Evolutionary conservation across 1,140 invertebrate genomes (phyloP), one percentile per base, ranked within the genome.

Genomic region (Plectrocnemia conspersa): DNA sequence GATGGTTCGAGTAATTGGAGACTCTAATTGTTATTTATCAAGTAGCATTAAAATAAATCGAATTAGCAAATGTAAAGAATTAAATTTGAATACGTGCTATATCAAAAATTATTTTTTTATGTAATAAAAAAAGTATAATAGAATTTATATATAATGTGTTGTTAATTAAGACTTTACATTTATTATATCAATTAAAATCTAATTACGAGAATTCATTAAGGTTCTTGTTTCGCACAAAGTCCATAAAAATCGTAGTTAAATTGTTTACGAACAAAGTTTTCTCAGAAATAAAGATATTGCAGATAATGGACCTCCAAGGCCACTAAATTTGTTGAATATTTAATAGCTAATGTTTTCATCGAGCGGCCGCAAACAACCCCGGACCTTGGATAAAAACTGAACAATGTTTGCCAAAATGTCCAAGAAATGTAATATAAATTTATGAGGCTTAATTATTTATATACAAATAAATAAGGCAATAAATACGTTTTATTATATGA

Each of bases 361-460:
- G n/a, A n/a, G n/a, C n/a, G n/a, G n/a, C n/a, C n/a, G n/a, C n/a
- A n/a, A n/a, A n/a, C n/a, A n/a, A 29, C 7, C 27, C 27, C 27
- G 27, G 7, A 9, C n/a, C 27, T 13, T 9, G 22, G 16, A 53
- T 42, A 38, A 53, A 23, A 22, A 35, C 23, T 23, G 35, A 27
- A 49, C 25, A 23, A 33, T 13, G 33, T 41, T 24, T 27, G 21
- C 47, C 33, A 33, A 52, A 52, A 52, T 52, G 35, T 38, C 35
- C 35, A 16, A n/a, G 35, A 52, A 25, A 52, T 40, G 36, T 23
- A 52, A 52, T 41, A 41, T 40, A 41, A 40, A 25, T 6, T 24
- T 29, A 18, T 9, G 13, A 40, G 15, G 36, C 18, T 40, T 40
- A 40, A 7, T 40, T 40, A 40, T 15, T 40, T 40, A 7, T n/a